Evolutionary conservation across 2,113 vertebrate species (phyloP), one percentile per base, ranked within the genome.

Genomic region (Ptilonorhynchus violaceus): DNA sequence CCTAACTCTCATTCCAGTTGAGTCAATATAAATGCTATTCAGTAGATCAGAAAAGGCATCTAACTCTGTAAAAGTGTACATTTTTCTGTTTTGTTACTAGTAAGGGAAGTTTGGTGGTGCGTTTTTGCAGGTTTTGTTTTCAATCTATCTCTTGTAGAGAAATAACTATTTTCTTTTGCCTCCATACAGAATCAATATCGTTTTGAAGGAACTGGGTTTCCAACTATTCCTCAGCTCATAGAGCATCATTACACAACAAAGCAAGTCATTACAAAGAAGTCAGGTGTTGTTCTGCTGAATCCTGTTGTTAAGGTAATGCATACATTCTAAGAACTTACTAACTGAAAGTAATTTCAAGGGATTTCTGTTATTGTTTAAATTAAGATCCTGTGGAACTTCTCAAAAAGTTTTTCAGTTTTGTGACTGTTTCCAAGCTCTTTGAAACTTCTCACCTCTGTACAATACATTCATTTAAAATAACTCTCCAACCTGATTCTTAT

Each of bases 211-310:
- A 99, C 99, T 33, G 99, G 99, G 4, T 99, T 99, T 97, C 96
- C 98, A 86, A 99, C 98, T 58, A 99, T 99, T 88, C 99, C 99
- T 97, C 99, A 99, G 90, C 98, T 99, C 77, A 99, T 99, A 93
- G 99, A 99, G 63, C 98, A 99, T 97, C 99, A 99, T 94, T 99
- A 99, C 78, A 98, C 98, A 91, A 98, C 98, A 77, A 99, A 99
- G 88, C 99, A 99, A 93, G 98, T 99, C 88, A 99, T 99, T 98
- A 99, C 99, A 62, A 99, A 99, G 98, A 99, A 99, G 96, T 99
- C 99, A 6, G 99, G 99, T 44, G 99, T 99, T 4, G 98, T 99
- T 83, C 98, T 99, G 55, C 97, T 99, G 69, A 99, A 99, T 98
- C 98, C 99, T 3, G 98, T 99, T 74, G 89, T 99, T 96, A 99